Base-by-base conservation (phyloP, 2,113 vertebrate species). In the Macrotus californicus region DNA sequence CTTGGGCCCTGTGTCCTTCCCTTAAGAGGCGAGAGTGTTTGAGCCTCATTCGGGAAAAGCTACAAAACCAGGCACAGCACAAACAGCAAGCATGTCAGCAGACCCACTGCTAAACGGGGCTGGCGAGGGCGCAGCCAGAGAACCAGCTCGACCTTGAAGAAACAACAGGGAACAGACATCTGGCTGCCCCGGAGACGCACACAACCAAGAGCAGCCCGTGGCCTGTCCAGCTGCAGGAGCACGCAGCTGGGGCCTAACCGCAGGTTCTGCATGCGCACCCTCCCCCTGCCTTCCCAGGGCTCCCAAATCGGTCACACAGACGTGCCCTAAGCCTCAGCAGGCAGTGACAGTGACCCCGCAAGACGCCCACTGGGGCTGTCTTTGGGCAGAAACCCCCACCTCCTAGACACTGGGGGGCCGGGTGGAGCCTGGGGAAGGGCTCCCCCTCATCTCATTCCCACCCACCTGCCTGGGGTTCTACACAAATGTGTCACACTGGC, bases 1-100 rank as follows among this genome's bases (percentile, higher is more conserved):
- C 19, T 67, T 56, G 22, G 64, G 54, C 89, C 94, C 92, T 95
- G 61, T 86, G 67, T 73, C 41, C 46, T 54, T 34, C 81, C n/a
- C 79, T 85, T 80, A 50, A 84, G 87, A 84, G 91, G 41, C 86
- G 70, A 39, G 36, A 82, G n/a, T 16, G 36, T 48, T 52, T 83
- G 88, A 79, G 77, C 59, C 48, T 69, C 59, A 67, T n/a, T 50
- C 64, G 54, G 93, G 52, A 85, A 79, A 75, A 92, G 19, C 46
- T 26, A 48, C 22, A 67, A 93, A 76, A 93, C 18, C 7, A n/a
- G 85, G 82, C 41, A 50, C 59, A 66, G 52, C 22, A 46, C n/a
- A 84, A 94, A 87, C 1, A 88, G 92, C 72, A 89, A 46, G 83
- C 26, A 0, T 9, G 59, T 92, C 54, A 75, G 95, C 21, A 92